Base-by-base conservation (phyloP, 1,140 invertebrate genomes). In the Sweltsa coloradensis region DNA sequence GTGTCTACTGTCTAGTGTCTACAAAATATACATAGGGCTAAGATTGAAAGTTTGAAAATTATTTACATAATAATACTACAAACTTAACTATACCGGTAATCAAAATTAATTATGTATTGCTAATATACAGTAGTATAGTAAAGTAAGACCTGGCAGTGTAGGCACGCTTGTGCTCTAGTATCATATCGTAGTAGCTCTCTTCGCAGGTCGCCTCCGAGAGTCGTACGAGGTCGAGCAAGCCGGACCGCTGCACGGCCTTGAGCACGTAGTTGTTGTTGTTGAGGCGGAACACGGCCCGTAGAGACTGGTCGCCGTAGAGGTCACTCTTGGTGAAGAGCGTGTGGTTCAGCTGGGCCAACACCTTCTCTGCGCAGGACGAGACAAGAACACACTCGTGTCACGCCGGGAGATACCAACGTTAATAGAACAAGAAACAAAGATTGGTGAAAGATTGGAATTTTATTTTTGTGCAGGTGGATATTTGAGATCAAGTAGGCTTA, bases 201-300 rank as follows among this genome's bases (percentile, higher is more conserved):
- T 89, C 85, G 54, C 90, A 89, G 31, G 85, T 82, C 3, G 85
- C 82, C 61, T 90, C 86, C 25, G 81, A 82, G 21, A 85, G 63
- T 36, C 78, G 68, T 19, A 92, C 76, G 21, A 92, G 64, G 48
- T 89, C 85, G 55, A 96, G 68, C 3, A 97, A 65, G 3, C 79
- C 81, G 50, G 85, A 89, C 51, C 85, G 75, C 55, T 89, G 81
- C 19, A 95, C 67, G 29, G 88, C 86, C 68, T 91, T 92, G 5
- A 95, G 67, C 46, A 97, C 83, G 58, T 97, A 94, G 66, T 94
- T 84, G 50, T 89, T 89, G 62, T 96, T 96, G 64, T 95, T 95
- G 16, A 95, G 67, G 4, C 87, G 73, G 60, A 94, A 95, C 26
- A 94, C 76, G 36, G 89, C 81, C 57, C 85, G 83, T 7, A 94